phyloP scores from a whole-genome alignment of 2,113 vertebrate genomes.

The Melanostigma gelatinosum region DNA sequence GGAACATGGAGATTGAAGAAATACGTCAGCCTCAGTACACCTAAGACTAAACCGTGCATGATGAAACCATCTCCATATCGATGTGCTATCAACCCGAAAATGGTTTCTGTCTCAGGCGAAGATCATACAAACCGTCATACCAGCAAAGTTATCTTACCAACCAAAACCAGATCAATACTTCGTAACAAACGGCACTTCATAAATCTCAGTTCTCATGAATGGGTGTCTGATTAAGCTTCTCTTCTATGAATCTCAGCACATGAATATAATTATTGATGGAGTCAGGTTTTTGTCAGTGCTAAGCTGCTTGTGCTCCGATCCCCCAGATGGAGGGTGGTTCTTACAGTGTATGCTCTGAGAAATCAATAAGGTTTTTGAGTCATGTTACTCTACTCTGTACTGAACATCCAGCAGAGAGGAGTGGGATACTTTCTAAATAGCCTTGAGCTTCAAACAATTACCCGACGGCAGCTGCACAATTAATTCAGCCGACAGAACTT shows the following conservation, averaged over 20 bases:
- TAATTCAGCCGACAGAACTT: conserved; percentile 20
- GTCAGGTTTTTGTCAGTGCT: conserved; percentile 1
- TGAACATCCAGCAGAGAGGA: conserved; percentile 24
- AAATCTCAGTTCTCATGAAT: neutral
- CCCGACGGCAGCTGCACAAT: conserved; percentile 40
- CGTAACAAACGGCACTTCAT: too few relatives aligned
- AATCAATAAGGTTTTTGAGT: conserved; percentile 48
- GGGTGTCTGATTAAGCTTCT: neutral
- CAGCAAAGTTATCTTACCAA: neutral
- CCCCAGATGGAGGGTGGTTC: conserved; percentile 15
- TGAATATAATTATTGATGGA: neutral
- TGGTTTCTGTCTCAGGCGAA: neutral
- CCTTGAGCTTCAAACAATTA: conserved; percentile 42
- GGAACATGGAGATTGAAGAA: neutral
- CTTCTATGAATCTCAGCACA: neutral
- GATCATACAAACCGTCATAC: neutral
- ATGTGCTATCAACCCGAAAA: neutral
- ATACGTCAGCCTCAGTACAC: neutral
- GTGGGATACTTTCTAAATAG: conserved; percentile 42
- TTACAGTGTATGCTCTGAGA: conserved; percentile 20
- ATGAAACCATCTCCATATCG: neutral
- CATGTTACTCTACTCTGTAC: neutral
- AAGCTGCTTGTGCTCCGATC: conserved; percentile 27
- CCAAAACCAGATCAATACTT: neutral
- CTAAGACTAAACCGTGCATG: neutral